Conservation (phyloP, 2,113 vertebrate genomes). For the Atrichornis clamosus region DNA sequence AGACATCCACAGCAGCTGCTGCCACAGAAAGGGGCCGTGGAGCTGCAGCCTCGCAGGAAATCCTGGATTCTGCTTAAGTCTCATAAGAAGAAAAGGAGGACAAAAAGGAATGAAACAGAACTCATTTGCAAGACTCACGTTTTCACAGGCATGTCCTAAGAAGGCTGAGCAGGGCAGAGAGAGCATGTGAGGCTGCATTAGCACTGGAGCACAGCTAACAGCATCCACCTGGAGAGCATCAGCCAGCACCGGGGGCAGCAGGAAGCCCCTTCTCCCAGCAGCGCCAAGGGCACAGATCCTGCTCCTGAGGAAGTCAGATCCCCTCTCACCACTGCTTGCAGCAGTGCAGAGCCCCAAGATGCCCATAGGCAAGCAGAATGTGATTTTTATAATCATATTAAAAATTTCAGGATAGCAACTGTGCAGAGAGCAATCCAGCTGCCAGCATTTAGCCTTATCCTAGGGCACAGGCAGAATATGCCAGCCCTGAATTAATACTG, state of each 20-base stretch:
- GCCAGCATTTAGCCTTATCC: slow-evolving; percentile 36
- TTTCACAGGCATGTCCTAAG: background rate
- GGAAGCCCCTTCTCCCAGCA: background rate
- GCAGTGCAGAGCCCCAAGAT: background rate
- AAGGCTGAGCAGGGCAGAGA: background rate
- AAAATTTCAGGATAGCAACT: background rate
- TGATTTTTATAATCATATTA: slow-evolving; percentile 44
- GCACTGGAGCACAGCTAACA: fast-evolving
- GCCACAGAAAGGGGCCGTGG: background rate
- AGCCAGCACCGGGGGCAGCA: background rate
- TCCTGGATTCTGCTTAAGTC: background rate
- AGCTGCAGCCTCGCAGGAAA: background rate
- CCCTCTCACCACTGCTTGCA: fast-evolving
- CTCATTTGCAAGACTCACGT: background rate
- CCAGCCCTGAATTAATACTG: slow-evolving; percentile 14
- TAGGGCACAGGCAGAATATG: background rate
- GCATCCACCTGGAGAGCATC: background rate
- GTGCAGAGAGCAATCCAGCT: slow-evolving; percentile 30
- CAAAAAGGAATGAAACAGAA: background rate
- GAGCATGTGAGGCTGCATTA: fast-evolving
- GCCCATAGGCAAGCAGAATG: background rate
- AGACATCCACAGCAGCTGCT: background rate
- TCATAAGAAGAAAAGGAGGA: background rate
- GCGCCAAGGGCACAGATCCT: background rate
- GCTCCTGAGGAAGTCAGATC: background rate